Percentiles rank a stretch among this genome's conserved stretches.
phyloP scores from a whole-genome alignment of 2,113 vertebrate species.

The Epinephelus lanceolatus region DNA sequence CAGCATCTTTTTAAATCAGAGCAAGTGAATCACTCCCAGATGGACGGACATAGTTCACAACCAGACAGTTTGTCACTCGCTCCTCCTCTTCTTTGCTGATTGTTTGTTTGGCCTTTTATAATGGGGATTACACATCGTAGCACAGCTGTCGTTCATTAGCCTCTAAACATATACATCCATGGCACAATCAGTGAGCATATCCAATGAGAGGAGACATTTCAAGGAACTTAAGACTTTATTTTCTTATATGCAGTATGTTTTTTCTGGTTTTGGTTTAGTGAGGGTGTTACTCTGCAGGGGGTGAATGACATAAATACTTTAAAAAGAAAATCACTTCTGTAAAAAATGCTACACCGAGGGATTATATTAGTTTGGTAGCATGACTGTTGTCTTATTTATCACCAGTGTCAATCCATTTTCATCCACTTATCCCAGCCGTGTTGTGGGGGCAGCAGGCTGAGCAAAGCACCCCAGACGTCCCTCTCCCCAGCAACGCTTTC shows the following conservation, averaged over 20 bases:
- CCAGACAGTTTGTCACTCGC: slow-evolving; percentile 29
- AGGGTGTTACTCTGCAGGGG: background rate
- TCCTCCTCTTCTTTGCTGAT: slow-evolving; percentile 42
- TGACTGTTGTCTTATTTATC: background rate
- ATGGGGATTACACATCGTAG: slow-evolving; percentile 11
- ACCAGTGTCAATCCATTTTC: no score
- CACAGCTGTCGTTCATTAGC: slow-evolving; percentile 35
- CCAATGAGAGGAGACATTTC: background rate
- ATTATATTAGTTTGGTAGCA: background rate
- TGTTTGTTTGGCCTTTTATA: slow-evolving; percentile 53
- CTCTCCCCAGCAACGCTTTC: no score
- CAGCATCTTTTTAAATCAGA: slow-evolving; percentile 44
- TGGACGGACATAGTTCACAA: slow-evolving; percentile 33
- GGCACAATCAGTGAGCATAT: background rate
- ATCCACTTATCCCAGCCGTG: no score
- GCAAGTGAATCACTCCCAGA: slow-evolving; percentile 59
- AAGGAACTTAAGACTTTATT: background rate
- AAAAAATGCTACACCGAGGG: background rate
- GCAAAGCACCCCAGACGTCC: no score
- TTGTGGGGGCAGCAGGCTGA: no score
- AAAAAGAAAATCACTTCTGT: background rate
- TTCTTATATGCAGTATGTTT: background rate
- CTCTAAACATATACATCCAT: slow-evolving; percentile 8
- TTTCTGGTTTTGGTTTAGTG: background rate
- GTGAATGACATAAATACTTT: background rate